Evolutionary conservation across 64 coral and sea anemone genomes (phyloP).

Genomic region (Porites lutea): DNA sequence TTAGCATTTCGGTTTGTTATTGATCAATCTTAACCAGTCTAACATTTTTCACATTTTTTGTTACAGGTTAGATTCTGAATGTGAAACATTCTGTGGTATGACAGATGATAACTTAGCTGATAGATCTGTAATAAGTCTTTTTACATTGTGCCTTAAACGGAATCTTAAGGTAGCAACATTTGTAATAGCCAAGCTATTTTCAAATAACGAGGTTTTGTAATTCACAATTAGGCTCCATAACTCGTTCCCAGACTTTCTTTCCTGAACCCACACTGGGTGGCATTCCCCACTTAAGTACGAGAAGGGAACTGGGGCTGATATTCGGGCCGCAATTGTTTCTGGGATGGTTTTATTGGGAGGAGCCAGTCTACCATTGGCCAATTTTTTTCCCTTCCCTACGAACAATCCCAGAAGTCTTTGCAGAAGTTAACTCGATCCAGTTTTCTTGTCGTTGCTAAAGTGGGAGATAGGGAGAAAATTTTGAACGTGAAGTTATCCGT

Average conservation of each 20-base stretch:
- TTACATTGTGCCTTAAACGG: neutral
- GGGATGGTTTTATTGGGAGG: too few species aligned
- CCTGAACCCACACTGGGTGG: neutral
- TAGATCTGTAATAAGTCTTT: neutral
- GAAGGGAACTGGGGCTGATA: too few species aligned
- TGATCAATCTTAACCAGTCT: too few species aligned
- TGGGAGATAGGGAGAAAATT: too few species aligned
- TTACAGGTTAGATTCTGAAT: slow-evolving; percentile 45
- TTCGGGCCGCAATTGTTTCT: too few species aligned
- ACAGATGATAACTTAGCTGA: neutral
- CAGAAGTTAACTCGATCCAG: too few species aligned
- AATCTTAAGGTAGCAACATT: neutral
- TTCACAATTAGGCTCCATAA: neutral
- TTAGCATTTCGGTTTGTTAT: too few species aligned
- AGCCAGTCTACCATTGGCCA: too few species aligned
- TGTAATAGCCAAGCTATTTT: slow-evolving; percentile 33
- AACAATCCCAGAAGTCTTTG: too few species aligned
- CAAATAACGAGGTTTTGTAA: slow-evolving; percentile 6
- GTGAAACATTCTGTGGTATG: neutral
- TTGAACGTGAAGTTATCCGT: too few species aligned
- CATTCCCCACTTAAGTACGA: neutral
- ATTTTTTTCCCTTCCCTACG: too few species aligned
- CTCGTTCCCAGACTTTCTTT: neutral
- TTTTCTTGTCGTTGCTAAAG: too few species aligned
- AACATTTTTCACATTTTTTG: neutral